Percentiles rank a stretch among this genome's conserved stretches.
phyloP scores from a whole-genome alignment of 1,140 invertebrate genomes.

The Doryteuthis pealeii region DNA sequence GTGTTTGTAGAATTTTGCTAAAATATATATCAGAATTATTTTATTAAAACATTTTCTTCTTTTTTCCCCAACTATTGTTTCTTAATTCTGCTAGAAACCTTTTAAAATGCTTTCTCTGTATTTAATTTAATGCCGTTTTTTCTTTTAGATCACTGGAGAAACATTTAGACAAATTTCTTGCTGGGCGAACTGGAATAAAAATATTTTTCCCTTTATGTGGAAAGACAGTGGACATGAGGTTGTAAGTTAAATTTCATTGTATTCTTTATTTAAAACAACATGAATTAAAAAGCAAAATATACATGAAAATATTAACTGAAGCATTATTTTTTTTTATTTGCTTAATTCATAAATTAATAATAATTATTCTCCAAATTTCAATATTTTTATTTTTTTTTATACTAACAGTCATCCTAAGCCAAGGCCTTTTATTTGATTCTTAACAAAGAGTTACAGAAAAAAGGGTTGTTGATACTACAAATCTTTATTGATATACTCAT shows the following conservation, averaged over 20 bases:
- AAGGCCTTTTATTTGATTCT: no score
- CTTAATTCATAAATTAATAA: neutral
- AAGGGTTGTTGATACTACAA: no score
- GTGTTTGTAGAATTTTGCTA: no score
- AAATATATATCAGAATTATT: no score
- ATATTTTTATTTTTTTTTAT: neutral
- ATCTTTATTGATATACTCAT: no score
- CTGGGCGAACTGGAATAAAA: slow-evolving; percentile 20
- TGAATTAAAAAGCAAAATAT: neutral
- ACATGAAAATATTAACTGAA: neutral
- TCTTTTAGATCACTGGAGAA: slow-evolving; percentile 21
- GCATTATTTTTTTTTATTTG: neutral
- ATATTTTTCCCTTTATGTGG: slow-evolving; percentile 38
- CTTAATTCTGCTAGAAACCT: no score
- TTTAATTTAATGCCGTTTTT: no score
- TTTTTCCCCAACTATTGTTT: no score
- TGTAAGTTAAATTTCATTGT: slow-evolving; percentile 18
- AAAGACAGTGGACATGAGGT: slow-evolving; percentile 36
- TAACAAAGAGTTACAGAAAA: no score
- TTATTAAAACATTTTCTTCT: no score
- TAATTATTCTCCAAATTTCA: neutral
- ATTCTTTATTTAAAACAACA: neutral
- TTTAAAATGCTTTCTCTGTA: no score
- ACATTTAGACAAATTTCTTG: slow-evolving; percentile 26
- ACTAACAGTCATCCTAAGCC: neutral